phyloP scores from a whole-genome alignment of 2,888 invertebrate genomes.

The Luperina nickerlii region DNA sequence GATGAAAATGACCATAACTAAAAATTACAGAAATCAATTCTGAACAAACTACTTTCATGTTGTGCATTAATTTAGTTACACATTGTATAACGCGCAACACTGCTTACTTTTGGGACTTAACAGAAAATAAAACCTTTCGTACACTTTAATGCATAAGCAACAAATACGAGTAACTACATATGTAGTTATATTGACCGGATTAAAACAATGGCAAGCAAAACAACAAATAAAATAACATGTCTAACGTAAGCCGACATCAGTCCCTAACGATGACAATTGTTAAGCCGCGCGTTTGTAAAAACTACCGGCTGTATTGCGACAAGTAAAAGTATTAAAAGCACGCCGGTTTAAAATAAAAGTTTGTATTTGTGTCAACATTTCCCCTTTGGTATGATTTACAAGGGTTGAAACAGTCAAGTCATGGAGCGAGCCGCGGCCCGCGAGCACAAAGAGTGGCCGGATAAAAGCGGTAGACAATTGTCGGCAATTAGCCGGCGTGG shows the following conservation, averaged over 20 bases:
- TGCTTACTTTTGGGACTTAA: background rate
- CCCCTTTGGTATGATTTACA: slow-evolving; percentile 72
- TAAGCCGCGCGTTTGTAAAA: slow-evolving; percentile 43
- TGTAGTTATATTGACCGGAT: background rate
- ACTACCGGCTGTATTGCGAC: slow-evolving; percentile 35
- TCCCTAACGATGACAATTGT: slow-evolving; percentile 37
- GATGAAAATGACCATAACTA: background rate
- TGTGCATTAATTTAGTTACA: background rate
- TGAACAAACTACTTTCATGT: background rate
- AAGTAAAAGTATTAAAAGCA: slow-evolving; percentile 54
- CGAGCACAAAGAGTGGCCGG: slow-evolving; percentile 78
- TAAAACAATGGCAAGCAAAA: slow-evolving; percentile 27
- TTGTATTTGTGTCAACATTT: slow-evolving; percentile 69
- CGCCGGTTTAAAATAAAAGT: slow-evolving; percentile 65
- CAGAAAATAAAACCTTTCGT: background rate
- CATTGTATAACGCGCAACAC: background rate
- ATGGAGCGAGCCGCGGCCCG: slow-evolving; percentile 68
- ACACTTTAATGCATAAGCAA: background rate
- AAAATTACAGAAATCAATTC: background rate
- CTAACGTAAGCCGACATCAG: slow-evolving; percentile 24
- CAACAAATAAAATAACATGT: slow-evolving; percentile 19
- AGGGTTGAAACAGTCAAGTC: slow-evolving; percentile 76
- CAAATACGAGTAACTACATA: background rate
- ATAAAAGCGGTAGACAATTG: slow-evolving; percentile 82
- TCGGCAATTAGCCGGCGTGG: slow-evolving; percentile 82